Base-by-base conservation (phyloP, 2,797 vertebrate species). In the Intellagama lesueurii region DNA sequence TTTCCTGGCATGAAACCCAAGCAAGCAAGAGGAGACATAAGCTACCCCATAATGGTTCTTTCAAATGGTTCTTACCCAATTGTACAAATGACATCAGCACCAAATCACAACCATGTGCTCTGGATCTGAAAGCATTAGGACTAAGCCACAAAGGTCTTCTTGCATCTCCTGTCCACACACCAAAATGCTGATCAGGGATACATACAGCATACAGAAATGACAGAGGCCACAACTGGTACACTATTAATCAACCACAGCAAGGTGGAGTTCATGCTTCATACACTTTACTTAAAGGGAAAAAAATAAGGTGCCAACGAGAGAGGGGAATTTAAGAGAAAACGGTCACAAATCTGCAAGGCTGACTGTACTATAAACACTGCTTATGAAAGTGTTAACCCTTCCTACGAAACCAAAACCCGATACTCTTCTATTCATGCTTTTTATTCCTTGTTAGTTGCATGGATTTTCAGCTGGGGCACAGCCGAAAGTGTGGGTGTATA, bases 61-160 rank as follows among this genome's bases (percentile, higher is more conserved):
- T 85, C 75, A 75, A 81, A 76, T 60, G 5, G 81, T 72, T 64
- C 60, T 60, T 44, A 0, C 56, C 80, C 1, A 32, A 82, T 81
- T 0, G 0, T 44, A 1, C 49, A 90, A 87, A 12, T 78, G 91
- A 90, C 56, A 68, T 80, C 79, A 88, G 83, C 83, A 76, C 4
- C 0, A 0, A 73, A 89, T 28, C 30, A 85, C 52, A 87, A 60
- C 73, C 70, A 60, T 88, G 16, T 2, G 83, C 82, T 84, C 11
- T 83, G 88, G 60, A 72, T 1, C 1, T 40, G 5, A 0, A 19
- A 30, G 17, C 81, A 86, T 47, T 24, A 9, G 0, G 66, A 86
- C 79, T 81, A 85, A 35, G 47, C 85, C n/a, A 11, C 77, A 32
- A 22, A 79, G 85, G 78, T 85, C 91, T 73, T 80, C 32, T 56